Base-by-base conservation (phyloP, 2,797 vertebrate genomes). In the Poeciliopsis infans region DNA sequence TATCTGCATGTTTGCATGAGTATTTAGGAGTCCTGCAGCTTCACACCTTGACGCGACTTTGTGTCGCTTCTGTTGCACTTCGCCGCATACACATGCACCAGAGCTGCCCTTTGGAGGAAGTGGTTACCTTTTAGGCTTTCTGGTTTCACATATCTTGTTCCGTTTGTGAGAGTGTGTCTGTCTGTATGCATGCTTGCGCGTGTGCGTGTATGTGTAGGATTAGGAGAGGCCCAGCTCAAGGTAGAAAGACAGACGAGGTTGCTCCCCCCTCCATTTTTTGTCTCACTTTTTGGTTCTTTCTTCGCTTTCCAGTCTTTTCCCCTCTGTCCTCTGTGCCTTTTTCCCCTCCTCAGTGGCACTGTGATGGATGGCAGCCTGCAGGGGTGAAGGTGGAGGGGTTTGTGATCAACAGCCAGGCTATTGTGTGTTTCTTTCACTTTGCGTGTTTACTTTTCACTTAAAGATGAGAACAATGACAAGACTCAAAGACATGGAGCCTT, bases 341-440 rank as follows among this genome's bases (percentile, higher is more conserved):
- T 78, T 84, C 82, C 25, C 81, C 76, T 90, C 91, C 87, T 90
- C 77, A 75, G 89, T 84, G 91, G 87, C 79, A 76, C 33, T 16
- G 83, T 94, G 91, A 93, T 94, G 91, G 92, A 94, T 93, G 91
- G 85, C 90, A 92, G 87, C 87, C 93, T 88, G 90, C 86, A 90
- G 90, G 89, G 92, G 90, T 92, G 92, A 93, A 93, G 91, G 92
- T 93, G 90, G 90, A 88, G 78, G 82, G 88, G 90, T 86, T 80
- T 91, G 84, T 88, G 89, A 90, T 91, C 89, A 91, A 88, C 86
- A 85, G 86, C 85, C 85, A 82, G 84, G 74, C 76, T 76, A 79
- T 23, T 83, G 45, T 75, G 20, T 77, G 68, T 76, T 12, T 57
- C 0, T 69, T 45, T 46, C 41, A 70, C 68, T n/a, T 45, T 70